Evolutionary conservation across 1,140 invertebrate genomes (phyloP), one percentile per base, ranked within the genome.

Genomic region (Drosophila kepulauana): DNA sequence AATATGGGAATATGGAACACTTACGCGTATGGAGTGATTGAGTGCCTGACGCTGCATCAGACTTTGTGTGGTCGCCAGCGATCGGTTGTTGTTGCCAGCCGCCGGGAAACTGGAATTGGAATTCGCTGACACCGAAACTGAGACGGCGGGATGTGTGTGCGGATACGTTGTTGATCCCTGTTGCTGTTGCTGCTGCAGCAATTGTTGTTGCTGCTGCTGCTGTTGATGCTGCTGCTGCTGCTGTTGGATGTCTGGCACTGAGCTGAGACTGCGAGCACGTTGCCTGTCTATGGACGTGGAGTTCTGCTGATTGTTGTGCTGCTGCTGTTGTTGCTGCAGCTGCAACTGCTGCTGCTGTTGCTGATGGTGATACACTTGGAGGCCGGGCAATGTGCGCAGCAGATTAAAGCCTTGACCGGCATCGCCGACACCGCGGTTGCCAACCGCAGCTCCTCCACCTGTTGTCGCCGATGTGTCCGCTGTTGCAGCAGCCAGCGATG

Each of bases 191-290:
- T 80, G 61, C 61, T 80, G 80, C 57, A 82, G 82, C 54, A 85
- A 66, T 28, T 81, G 69, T 13, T 82, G 78, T 30, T 84, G 80
- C 57, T 87, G 82, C 58, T 89, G 69, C n/a, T 82, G 78, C 25
- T 84, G 74, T 67, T 82, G 79, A 28, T 87, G 81, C 41, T 88
- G 75, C 10, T 77, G 81, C 54, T 81, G 79, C 11, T 84, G 82
- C 25, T 94, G 94, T 70, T 95, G 95, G 46, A 96, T 93, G 91
- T 97, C 96, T 2, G 96, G 96, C 69, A 97, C 97, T 70, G 96
- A 97, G 54, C 97, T 97, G 67, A 98, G 92, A 15, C 96, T 97
- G 69, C 97, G 94, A 13, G 97, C 96, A 69, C 97, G 93, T 91
- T 97, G 96, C 81, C 97, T 94, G 81, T 96, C 96, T 79, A 91